Base-by-base conservation (phyloP, 2,797 vertebrate genomes). In the Moxostoma hubbsi region DNA sequence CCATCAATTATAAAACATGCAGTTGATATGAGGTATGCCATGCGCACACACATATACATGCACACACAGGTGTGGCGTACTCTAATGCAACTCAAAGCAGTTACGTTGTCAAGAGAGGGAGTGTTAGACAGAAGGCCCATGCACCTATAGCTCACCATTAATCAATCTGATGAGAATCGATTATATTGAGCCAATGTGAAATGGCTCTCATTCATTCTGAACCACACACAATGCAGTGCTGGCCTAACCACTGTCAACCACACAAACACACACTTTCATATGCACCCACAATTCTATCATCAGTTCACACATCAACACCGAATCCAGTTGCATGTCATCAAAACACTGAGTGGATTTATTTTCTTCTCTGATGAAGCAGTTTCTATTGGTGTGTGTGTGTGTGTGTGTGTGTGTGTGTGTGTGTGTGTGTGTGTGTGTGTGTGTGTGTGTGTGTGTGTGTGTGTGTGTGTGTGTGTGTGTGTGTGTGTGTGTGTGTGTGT, bases 121-220 rank as follows among this genome's bases (percentile, higher is more conserved):
- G 11, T 5, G 76, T 54, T 66, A 18, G 43, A 76, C 59, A 55
- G 58, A 63, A 72, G 57, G 45, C 51, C 43, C 55, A 80, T 61
- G 10, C 69, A 74, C 72, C 69, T 54, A 53, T 63, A 82, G 79
- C 81, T 83, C 65, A 55, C 47, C 87, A 88, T 88, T 88, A 82
- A 87, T 87, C 86, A 79, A 77, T 10, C 58, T 82, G 85, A 87
- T 89, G 81, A 66, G 79, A 89, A 87, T 61, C 64, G 86, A 86
- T 82, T 85, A 81, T 80, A 88, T 81, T 65, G 76, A 83, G 88
- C 76, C 75, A 81, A 59, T 62, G 85, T 87, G 83, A 90, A 90
- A 89, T 88, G 81, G 70, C 13, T 79, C 87, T 83, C 81, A 80
- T 89, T 90, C 89, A 87, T 79, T 86, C 68, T 59, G 64, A 67